Percentiles rank a stretch among this genome's conserved stretches.
These are phyloP conservation scores for Ecliptopera silaceata DNA, from an alignment of 2,888 invertebrate genomes.

Conservation along the genomic window DNA sequence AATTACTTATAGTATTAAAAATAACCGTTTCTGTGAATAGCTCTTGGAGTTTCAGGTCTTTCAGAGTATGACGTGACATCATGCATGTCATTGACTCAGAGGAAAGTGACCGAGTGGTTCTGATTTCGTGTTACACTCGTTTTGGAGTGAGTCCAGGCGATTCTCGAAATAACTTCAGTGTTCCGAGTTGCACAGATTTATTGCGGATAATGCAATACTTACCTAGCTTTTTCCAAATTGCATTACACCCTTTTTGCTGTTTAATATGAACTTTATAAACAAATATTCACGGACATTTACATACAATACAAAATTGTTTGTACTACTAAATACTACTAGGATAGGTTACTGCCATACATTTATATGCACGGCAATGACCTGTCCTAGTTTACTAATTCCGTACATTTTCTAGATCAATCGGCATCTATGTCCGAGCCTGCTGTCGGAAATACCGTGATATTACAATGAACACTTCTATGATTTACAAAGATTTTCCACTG, in stretches of 20 bases:
- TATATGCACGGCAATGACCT: too few relatives aligned
- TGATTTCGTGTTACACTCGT: slow-evolving; percentile 56
- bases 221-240: slow-evolving; percentile 47
- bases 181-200: slow-evolving; percentile 68
- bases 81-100: slow-evolving; percentile 75
- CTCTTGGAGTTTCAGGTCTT: slow-evolving; percentile 33
- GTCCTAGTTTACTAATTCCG: too few relatives aligned
- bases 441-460: too few relatives aligned
- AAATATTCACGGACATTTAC: not conserved
- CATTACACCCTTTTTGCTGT: not conserved
- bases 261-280: not conserved
- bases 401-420: too few relatives aligned
- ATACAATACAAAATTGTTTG: too few relatives aligned
- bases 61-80: slow-evolving; percentile 43
- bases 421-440: too few relatives aligned
- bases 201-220: slow-evolving; percentile 54
- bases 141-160: slow-evolving; percentile 79
- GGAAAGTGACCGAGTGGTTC: slow-evolving; percentile 74
- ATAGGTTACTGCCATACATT: too few relatives aligned
- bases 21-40: slow-evolving; percentile 56
- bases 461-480: too few relatives aligned
- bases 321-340: too few relatives aligned
- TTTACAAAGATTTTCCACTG: too few relatives aligned
- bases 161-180: slow-evolving; percentile 74
- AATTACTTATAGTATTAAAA: slow-evolving; percentile 38